Evolutionary conservation across 2,113 vertebrate genomes (phyloP).

Genomic region (Cebus imitator): DNA sequence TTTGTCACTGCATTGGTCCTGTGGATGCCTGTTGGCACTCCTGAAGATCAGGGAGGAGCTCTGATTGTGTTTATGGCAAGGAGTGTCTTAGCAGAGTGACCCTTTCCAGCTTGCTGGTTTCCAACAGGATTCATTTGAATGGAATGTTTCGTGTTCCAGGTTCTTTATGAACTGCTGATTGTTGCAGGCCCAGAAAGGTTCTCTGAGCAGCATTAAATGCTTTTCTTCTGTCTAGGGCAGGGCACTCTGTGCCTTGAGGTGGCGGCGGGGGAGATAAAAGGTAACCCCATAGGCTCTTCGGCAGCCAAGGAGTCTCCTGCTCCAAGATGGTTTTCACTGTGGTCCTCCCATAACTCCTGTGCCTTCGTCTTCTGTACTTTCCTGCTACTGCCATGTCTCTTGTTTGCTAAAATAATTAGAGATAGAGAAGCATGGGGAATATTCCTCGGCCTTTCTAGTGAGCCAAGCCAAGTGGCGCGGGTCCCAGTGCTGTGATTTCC

Average conservation of each 20-base stretch:
- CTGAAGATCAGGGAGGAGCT: background rate
- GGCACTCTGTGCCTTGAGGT: background rate
- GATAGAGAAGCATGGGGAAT: background rate
- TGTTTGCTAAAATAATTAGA: background rate
- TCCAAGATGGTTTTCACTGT: background rate
- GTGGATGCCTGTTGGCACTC: fast-evolving
- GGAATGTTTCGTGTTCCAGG: background rate
- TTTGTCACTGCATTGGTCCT: too few relatives aligned
- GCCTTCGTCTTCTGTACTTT: background rate
- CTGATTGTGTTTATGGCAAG: background rate
- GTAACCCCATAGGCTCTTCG: background rate
- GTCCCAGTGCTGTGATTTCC: background rate
- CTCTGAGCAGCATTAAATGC: background rate
- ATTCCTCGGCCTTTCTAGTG: background rate
- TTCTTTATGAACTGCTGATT: background rate
- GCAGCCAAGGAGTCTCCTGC: fast-evolving
- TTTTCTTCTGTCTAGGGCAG: background rate
- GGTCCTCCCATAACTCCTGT: fast-evolving
- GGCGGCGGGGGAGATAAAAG: too few relatives aligned
- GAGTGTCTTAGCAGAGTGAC: background rate
- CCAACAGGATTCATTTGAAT: background rate
- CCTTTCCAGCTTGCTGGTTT: background rate
- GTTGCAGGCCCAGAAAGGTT: background rate
- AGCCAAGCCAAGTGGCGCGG: background rate
- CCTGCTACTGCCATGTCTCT: background rate